phyloP scores from a whole-genome alignment of 2,113 vertebrate genomes.

The Ia io region DNA sequence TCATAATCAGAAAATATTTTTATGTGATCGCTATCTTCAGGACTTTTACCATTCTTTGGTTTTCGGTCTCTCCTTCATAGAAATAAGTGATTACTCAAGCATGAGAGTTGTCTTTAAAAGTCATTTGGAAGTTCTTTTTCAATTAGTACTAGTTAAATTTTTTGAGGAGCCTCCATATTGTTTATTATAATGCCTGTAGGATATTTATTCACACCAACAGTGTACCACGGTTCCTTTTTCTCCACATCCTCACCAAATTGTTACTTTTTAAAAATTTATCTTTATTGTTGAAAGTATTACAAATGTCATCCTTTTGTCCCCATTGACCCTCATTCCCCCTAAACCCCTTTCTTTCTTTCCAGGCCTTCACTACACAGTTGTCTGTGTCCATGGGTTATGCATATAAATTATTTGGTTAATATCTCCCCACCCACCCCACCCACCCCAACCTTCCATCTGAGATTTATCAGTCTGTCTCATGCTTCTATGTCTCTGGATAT shows the following conservation, averaged over 20 bases:
- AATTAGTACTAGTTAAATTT: not conserved
- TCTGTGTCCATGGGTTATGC: too few relatives aligned
- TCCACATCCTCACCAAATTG: not conserved
- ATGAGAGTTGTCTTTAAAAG: not conserved
- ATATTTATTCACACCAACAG: not conserved
- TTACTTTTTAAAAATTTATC: too few relatives aligned
- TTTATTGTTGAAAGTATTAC: too few relatives aligned
- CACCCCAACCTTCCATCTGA: too few relatives aligned
- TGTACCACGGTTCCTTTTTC: not conserved
- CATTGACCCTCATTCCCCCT: too few relatives aligned
- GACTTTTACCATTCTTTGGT: not conserved
- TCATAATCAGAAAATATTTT: not conserved
- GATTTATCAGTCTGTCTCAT: too few relatives aligned
- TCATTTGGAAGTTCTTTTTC: not conserved
- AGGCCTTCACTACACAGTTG: too few relatives aligned
- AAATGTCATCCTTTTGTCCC: too few relatives aligned
- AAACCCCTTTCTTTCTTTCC: too few relatives aligned
- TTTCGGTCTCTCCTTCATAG: not conserved
- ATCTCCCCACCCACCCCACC: too few relatives aligned
- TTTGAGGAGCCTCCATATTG: not conserved
- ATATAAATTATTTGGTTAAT: too few relatives aligned
- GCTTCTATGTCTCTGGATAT: too few relatives aligned
- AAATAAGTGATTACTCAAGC: not conserved
- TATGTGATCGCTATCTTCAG: not conserved
- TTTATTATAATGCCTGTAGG: not conserved